Evolutionary conservation across 2,797 vertebrate genomes (phyloP), one percentile per base, ranked within the genome.

Genomic region (Pagetopsis macropterus): DNA sequence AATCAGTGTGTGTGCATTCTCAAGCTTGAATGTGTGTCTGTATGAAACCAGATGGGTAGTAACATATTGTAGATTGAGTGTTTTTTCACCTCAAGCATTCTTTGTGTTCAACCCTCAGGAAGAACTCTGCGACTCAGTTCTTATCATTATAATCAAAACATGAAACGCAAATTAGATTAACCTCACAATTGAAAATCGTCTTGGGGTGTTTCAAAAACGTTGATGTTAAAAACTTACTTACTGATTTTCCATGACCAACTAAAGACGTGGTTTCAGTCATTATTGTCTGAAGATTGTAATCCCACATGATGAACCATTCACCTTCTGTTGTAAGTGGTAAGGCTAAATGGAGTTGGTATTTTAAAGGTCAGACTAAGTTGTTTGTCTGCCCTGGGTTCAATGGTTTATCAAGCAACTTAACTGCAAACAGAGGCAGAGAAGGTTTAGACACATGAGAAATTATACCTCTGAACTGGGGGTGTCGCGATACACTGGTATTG

Each of bases 291-390:
- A 27, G 27, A 27, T 27, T 27, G 27, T 27, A 27, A 5, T 27
- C 27, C 27, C 12, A 49, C 27, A 3, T 10, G 64, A 76, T 16
- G 19, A 58, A 50, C 43, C 10, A 31, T 43, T 66, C 12, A 8
- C 48, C 84, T 89, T 89, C 82, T 74, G 27, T 41, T 81, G 84
- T 88, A 88, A 84, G 82, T 87, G 86, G 41, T 58, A 3, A 45
- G 46, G 52, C 65, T 74, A 41, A 84, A 60, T 21, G 16, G 44
- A 65, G 72, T 58, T 75, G 70, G 76, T 76, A 23, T 67, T 72
- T 62, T 52, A 74, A 86, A 84, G 77, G 75, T 77, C 84, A 84
- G 43, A 75, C 57, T 19, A 4, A 43, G 48, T 46, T 73, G 61
- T 84, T 78, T 83, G 79, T 81, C 83, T 84, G 70, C 17, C 6